phyloP scores from a whole-genome alignment of 2,797 vertebrate species.

The Phrynocephalus vlangalii region DNA sequence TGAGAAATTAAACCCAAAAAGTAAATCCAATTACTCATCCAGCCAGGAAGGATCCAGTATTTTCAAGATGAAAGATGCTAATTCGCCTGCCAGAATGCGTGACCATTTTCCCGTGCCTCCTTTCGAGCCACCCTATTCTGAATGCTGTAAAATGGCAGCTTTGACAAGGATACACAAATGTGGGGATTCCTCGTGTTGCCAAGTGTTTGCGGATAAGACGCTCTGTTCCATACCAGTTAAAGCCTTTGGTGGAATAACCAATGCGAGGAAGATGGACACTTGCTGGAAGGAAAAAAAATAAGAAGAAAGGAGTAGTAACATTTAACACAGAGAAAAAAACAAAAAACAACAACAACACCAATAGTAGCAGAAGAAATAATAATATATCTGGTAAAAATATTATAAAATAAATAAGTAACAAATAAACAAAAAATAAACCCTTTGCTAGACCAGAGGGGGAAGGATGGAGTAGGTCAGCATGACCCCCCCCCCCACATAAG shows the following conservation, averaged over 20 bases:
- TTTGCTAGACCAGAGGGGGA: neutral
- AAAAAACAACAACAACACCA: too few relatives aligned
- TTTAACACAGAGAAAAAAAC: neutral
- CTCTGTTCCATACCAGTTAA: slow-evolving; percentile 97
- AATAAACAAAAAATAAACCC: neutral
- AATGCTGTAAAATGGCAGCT: neutral
- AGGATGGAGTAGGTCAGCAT: too few relatives aligned
- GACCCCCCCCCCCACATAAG: too few relatives aligned
- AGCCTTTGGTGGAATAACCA: slow-evolving; percentile 88
- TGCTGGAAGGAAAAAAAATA: slow-evolving; percentile 74
- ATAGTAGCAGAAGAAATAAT: too few relatives aligned
- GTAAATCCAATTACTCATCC: neutral
- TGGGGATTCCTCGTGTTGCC: slow-evolving; percentile 83
- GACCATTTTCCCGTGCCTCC: neutral
- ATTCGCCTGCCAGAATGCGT: neutral
- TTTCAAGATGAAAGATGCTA: neutral
- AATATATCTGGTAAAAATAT: too few relatives aligned
- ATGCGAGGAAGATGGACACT: slow-evolving; percentile 94
- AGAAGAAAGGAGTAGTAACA: neutral
- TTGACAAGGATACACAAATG: slow-evolving; percentile 88
- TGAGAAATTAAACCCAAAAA: neutral
- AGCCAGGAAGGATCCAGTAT: neutral
- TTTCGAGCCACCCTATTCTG: neutral
- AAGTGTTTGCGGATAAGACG: slow-evolving; percentile 90
- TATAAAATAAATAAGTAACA: too few relatives aligned